Percentiles rank a stretch among this genome's conserved stretches.
Evolutionary conservation across 2,888 invertebrate genomes (phyloP).

Genomic region (Drosophila buzzatii): DNA sequence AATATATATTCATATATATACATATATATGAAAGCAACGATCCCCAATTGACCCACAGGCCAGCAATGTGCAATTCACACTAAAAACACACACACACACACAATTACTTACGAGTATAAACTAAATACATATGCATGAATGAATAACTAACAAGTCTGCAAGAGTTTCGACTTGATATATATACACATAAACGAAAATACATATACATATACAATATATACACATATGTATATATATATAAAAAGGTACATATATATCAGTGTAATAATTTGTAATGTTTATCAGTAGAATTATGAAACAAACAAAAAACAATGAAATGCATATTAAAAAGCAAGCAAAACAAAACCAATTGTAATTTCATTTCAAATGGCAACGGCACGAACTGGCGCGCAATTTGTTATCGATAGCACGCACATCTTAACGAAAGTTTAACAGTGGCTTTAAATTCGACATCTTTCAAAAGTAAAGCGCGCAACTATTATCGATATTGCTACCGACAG

Average conservation of each 20-base stretch:
- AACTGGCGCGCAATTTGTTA: conserved; percentile 12
- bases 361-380: conserved; percentile 11
- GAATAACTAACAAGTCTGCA: conserved; percentile 68
- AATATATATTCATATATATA: neutral
- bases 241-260: conserved; percentile 66
- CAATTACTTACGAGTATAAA: conserved; percentile 31
- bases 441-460: too few relatives aligned
- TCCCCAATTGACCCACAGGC: conserved; percentile 5
- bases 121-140: conserved; percentile 53
- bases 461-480: neutral
- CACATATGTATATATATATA: conserved; percentile 66
- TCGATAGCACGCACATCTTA: neutral
- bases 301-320: conserved; percentile 34
- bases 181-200: conserved; percentile 41
- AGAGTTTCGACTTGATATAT: conserved; percentile 31
- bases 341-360: conserved; percentile 29
- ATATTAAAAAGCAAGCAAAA: conserved; percentile 43
- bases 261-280: conserved; percentile 79
- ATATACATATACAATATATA: conserved; percentile 72
- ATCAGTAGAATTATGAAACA: conserved; percentile 70
- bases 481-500: neutral
- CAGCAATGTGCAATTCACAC: conserved; percentile 24
- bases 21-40: conserved; percentile 31
- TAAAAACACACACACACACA: conserved; percentile 16
- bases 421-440: neutral